Conservation (phyloP, 2,888 invertebrate genomes). For the Drosophila yooni region DNA sequence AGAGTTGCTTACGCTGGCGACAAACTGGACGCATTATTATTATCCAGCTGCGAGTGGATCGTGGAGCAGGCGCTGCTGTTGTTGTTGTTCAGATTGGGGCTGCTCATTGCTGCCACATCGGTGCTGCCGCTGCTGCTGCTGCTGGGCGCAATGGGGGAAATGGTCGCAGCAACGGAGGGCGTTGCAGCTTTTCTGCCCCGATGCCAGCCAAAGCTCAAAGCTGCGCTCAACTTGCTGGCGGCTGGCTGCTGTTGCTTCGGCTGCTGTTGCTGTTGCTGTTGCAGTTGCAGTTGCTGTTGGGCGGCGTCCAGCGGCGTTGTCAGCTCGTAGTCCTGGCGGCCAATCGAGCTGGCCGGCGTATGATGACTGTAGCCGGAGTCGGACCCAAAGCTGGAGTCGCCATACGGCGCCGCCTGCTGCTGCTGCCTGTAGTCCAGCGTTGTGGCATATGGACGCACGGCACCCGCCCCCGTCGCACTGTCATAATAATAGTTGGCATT, state of each 20-base stretch:
- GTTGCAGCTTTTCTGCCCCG: slow-evolving; percentile 45
- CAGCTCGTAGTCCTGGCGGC: slow-evolving; percentile 81
- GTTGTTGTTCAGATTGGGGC: slow-evolving; percentile 81
- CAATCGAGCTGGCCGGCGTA: slow-evolving; percentile 84
- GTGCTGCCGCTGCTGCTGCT: slow-evolving; percentile 30
- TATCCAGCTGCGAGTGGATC: slow-evolving; percentile 75
- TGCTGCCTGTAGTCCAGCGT: slow-evolving; percentile 72
- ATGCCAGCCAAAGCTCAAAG: slow-evolving; percentile 82
- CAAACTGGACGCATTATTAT: slow-evolving; percentile 61
- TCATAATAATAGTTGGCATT: slow-evolving; percentile 93
- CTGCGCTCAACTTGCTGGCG: slow-evolving; percentile 78
- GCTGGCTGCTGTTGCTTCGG: slow-evolving; percentile 41
- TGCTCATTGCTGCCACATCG: slow-evolving; percentile 61
- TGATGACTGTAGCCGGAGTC: slow-evolving; percentile 94
- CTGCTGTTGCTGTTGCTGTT: neutral
- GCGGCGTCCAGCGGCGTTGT: slow-evolving; percentile 50
- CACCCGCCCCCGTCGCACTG: slow-evolving; percentile 82
- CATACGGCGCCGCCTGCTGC: slow-evolving; percentile 62
- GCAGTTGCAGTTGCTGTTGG: slow-evolving; percentile 29
- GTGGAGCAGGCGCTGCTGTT: slow-evolving; percentile 71
- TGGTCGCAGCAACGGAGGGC: slow-evolving; percentile 1
- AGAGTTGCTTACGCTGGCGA: slow-evolving; percentile 60
- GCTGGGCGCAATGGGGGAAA: neutral
- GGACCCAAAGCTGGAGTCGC: slow-evolving; percentile 92
- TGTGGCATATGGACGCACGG: slow-evolving; percentile 68